Evolutionary conservation across 30 jellyfish, hydroid and myxozoan species (phyloP).

Genomic region (Morbakka virulenta): DNA sequence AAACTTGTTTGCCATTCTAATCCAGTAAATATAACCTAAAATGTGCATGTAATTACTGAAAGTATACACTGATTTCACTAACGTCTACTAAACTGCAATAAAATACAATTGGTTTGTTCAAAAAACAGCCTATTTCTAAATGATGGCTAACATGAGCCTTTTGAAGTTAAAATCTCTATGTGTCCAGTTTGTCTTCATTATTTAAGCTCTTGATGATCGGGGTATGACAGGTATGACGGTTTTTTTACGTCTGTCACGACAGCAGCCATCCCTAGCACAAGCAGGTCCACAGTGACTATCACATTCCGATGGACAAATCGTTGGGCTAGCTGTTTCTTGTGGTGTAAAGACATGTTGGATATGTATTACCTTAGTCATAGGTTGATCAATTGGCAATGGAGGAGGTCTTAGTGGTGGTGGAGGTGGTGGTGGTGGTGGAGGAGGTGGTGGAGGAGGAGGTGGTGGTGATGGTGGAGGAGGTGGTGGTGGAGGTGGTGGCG

Average conservation of each 20-base stretch:
- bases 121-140: too few species aligned
- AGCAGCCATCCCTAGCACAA: slow-evolving; percentile 97
- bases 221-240: too few species aligned
- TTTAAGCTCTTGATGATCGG: too few species aligned
- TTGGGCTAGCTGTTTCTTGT: slow-evolving; percentile 59
- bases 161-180: too few species aligned
- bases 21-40: too few species aligned
- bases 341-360: slow-evolving; percentile 81
- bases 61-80: too few species aligned
- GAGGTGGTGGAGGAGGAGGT: slow-evolving; percentile 77
- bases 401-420: slow-evolving; percentile 61
- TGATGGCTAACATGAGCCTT: too few species aligned
- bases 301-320: slow-evolving; percentile 91
- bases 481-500: slow-evolving; percentile 55
- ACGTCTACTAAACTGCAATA: too few species aligned
- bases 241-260: slow-evolving; percentile 71
- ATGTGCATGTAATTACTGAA: too few species aligned
- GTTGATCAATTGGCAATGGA: slow-evolving; percentile 71
- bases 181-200: too few species aligned
- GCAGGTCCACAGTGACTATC: slow-evolving; percentile 96
- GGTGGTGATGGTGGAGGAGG: slow-evolving; percentile 62
- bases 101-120: too few species aligned
- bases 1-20: too few species aligned
- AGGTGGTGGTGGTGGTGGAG: slow-evolving; percentile 78
- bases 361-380: slow-evolving; percentile 79